A percentile compares a stretch with the other conserved stretches of the same genome.
Evolutionary conservation across 2,113 vertebrate species (phyloP).

Genomic region (Crotophaga sulcirostris): DNA sequence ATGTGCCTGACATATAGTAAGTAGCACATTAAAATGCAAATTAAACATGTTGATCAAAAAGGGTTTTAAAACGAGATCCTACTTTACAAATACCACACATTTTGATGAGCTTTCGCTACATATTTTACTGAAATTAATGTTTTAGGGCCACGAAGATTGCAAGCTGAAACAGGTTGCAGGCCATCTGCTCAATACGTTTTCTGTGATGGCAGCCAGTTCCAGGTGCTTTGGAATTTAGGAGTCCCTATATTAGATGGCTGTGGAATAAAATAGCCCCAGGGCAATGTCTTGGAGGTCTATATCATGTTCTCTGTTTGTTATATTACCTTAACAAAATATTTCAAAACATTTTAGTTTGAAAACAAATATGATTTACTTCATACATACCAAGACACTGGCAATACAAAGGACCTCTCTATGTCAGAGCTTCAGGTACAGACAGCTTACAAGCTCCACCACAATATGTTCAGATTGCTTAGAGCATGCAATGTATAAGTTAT

Average conservation of each 20-base stretch:
- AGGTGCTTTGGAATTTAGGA: constrained; percentile 35
- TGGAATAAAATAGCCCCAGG: constrained; percentile 38
- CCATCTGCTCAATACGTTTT: constrained; percentile 65
- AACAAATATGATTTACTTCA: constrained; percentile 12
- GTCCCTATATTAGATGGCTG: background rate
- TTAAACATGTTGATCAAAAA: background rate
- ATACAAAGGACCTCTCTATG: background rate
- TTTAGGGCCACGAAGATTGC: constrained; percentile 1
- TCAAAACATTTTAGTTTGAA: constrained; percentile 9
- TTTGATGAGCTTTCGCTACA: constrained; percentile 41
- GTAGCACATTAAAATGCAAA: constrained; percentile 13
- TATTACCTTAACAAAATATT: constrained; percentile 54
- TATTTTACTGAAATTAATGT: constrained; percentile 57
- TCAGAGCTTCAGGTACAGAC: background rate
- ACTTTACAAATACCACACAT: constrained; percentile 10
- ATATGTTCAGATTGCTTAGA: background rate
- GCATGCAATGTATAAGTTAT: background rate
- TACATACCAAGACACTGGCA: background rate
- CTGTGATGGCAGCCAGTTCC: constrained; percentile 17
- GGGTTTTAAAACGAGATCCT: background rate
- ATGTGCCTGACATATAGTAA: background rate
- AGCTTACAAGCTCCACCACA: background rate
- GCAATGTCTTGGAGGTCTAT: background rate
- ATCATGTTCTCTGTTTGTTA: constrained; percentile 21
- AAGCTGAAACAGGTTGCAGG: constrained; percentile 43